A percentile compares a stretch with the other conserved stretches of the same genome.
phyloP scores from a whole-genome alignment of 2,797 vertebrate genomes.

The Hypotaenidia okinawae region DNA sequence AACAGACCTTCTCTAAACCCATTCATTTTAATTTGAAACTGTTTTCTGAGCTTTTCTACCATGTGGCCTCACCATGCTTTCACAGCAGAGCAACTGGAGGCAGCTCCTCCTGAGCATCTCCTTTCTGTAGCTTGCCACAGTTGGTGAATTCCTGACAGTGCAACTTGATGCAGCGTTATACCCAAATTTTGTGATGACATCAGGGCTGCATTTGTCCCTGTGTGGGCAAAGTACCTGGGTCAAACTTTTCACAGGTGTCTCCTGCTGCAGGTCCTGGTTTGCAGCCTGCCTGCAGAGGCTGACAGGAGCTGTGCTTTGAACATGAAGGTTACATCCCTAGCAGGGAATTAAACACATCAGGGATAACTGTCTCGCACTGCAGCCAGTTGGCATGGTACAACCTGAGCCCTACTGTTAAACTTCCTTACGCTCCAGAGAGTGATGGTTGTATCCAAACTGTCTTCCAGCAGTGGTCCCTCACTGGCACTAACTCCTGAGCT shows the following conservation, averaged over 20 bases:
- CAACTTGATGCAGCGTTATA: neutral
- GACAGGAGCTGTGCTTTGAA: neutral
- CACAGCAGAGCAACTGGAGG: neutral
- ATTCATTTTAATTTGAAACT: neutral
- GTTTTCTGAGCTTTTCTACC: neutral
- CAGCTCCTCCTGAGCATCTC: neutral
- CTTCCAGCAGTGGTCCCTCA: neutral
- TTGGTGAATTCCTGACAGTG: neutral
- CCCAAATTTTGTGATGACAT: neutral
- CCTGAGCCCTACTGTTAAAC: neutral
- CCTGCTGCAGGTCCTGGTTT: neutral
- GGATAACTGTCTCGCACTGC: neutral
- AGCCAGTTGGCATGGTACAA: neutral
- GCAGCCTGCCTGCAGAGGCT: neutral
- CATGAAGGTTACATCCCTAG: neutral
- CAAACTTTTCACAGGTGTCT: neutral
- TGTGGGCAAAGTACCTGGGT: neutral
- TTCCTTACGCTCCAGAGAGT: neutral
- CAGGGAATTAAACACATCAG: neutral
- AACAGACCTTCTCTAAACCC: neutral
- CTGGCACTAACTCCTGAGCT: neutral
- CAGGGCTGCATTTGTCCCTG: neutral
- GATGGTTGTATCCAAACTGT: neutral
- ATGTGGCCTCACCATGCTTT: neutral
- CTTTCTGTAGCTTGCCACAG: neutral